phyloP scores from a whole-genome alignment of 1,140 invertebrate genomes.

The Elymnias hypermnestra region DNA sequence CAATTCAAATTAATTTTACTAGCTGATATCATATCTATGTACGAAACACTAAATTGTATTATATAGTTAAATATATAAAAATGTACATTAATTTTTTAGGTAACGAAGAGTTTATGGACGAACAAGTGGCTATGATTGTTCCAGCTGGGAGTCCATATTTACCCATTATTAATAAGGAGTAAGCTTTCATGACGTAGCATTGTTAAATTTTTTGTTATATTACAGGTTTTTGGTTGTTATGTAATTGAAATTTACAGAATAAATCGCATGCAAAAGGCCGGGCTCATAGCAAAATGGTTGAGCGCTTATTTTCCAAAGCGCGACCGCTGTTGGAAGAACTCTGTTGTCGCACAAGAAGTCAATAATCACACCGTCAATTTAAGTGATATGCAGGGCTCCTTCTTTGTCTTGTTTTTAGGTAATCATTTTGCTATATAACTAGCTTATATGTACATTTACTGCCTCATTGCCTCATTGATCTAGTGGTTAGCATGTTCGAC shows the following conservation, averaged over 20 bases:
- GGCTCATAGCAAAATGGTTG: slow-evolving; percentile 90
- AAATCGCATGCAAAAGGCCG: slow-evolving; percentile 86
- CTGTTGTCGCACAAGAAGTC: slow-evolving; percentile 78
- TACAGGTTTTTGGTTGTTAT: neutral
- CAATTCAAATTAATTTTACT: no score
- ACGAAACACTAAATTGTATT: no score
- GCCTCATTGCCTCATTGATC: no score
- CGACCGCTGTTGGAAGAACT: slow-evolving; percentile 85
- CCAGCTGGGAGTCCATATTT: slow-evolving; percentile 85
- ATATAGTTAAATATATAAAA: no score
- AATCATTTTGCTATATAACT: no score
- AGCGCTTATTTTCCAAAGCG: slow-evolving; percentile 84
- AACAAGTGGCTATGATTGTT: slow-evolving; percentile 87
- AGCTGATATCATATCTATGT: no score
- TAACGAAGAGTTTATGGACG: slow-evolving; percentile 85
- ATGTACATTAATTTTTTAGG: no score
- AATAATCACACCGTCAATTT: slow-evolving; percentile 90
- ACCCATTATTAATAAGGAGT: slow-evolving; percentile 79
- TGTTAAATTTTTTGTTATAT: slow-evolving; percentile 1
- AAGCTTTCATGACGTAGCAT: no score
- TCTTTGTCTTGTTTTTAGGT: slow-evolving; percentile 88
- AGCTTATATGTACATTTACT: no score
- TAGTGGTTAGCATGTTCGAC: no score
- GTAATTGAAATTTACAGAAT: slow-evolving; percentile 43
- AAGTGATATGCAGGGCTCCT: slow-evolving; percentile 93